Conservation (phyloP, 2,888 invertebrate species). For the Drosophila kuntzei region DNA sequence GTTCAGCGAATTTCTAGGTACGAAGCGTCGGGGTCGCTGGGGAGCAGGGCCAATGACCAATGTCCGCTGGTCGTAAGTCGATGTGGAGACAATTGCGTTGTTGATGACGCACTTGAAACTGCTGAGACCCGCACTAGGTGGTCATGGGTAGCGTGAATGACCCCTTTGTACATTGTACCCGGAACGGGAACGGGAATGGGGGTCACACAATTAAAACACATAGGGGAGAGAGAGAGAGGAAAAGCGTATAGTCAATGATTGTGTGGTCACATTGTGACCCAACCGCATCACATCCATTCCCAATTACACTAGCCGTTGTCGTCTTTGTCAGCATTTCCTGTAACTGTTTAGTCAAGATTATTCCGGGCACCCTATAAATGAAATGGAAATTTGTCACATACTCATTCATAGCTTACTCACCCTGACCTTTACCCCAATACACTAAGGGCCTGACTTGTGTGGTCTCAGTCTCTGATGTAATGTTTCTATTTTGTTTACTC, state of each 20-base stretch:
- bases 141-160: slow-evolving; percentile 48
- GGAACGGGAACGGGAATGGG: background rate
- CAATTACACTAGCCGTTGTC: background rate
- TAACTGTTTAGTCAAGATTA: slow-evolving; percentile 32
- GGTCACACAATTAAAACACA: slow-evolving; percentile 48
- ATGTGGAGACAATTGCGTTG: slow-evolving; percentile 65
- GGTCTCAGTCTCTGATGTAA: slow-evolving; percentile 7
- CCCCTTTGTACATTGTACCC: slow-evolving; percentile 21
- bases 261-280: slow-evolving; percentile 20
- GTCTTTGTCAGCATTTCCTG: slow-evolving; percentile 42
- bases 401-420: slow-evolving; percentile 10
- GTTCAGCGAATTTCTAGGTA: slow-evolving; percentile 61
- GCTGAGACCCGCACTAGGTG: slow-evolving; percentile 46
- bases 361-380: slow-evolving; percentile 17
- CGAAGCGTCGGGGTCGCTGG: background rate
- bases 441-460: background rate
- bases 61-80: slow-evolving; percentile 42
- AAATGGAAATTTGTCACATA: slow-evolving; percentile 40
- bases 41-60: slow-evolving; percentile 62
- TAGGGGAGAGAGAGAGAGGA: background rate
- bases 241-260: slow-evolving; percentile 44
- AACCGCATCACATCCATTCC: slow-evolving; percentile 2
- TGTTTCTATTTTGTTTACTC: background rate
- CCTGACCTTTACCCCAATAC: slow-evolving; percentile 33
- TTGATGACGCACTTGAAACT: slow-evolving; percentile 62